These are phyloP conservation scores for Opisthocomus hoazin DNA, from an alignment of 2,113 vertebrate genomes.

Conservation along the genomic window DNA sequence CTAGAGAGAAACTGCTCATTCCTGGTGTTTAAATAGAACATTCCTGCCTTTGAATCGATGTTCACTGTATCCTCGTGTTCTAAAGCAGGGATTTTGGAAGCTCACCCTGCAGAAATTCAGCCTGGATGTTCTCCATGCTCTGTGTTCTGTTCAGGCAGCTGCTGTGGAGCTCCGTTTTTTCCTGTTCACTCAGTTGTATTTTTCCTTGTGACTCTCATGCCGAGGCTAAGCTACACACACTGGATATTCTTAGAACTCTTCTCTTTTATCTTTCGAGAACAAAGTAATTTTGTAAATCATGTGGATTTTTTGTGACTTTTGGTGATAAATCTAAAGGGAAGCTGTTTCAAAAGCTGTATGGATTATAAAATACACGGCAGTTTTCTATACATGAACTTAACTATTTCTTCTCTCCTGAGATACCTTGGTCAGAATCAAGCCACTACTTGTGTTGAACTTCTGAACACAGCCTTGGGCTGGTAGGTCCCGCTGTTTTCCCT, in stretches of 20 bases:
- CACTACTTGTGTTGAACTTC: neutral
- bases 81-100: neutral
- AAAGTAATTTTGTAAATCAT: neutral
- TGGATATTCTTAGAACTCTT: neutral
- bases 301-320: neutral
- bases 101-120: neutral
- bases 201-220: neutral
- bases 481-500: neutral
- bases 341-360: neutral
- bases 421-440: neutral
- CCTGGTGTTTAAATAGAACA: neutral
- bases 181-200: neutral
- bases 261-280: slow-evolving; percentile 9
- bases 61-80: neutral
- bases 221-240: neutral
- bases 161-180: neutral
- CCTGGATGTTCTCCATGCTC: neutral
- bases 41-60: neutral
- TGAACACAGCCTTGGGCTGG: neutral
- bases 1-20: neutral
- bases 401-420: neutral
- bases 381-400: neutral
- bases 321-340: neutral
- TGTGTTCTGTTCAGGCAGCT: neutral
- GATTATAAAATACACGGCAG: neutral